Percentiles rank a stretch among this genome's conserved stretches.
Conservation (phyloP, 2,888 invertebrate species). For the Emesis russula region DNA sequence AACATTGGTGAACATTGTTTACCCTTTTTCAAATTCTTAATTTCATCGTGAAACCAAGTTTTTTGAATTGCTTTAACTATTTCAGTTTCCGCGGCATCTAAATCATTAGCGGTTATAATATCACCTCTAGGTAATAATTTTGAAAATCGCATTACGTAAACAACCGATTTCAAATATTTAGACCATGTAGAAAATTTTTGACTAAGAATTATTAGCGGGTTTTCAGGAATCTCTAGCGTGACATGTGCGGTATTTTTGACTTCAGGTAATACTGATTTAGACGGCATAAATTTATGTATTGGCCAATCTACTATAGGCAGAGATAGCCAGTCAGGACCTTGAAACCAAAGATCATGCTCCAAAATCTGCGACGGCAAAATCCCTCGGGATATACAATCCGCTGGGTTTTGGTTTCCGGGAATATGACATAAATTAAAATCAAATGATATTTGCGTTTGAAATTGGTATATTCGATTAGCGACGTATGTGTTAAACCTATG, state of each 20-base stretch:
- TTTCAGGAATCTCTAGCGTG: background rate
- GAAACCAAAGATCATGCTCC: slow-evolving; percentile 43
- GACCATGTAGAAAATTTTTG: slow-evolving; percentile 46
- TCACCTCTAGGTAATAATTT: slow-evolving; percentile 36
- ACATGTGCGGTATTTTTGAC: slow-evolving; percentile 11
- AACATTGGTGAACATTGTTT: background rate
- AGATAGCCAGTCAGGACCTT: slow-evolving; percentile 39
- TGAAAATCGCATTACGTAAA: slow-evolving; percentile 53
- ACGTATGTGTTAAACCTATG: slow-evolving; percentile 61
- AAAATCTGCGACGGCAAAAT: slow-evolving; percentile 43
- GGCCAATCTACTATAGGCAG: slow-evolving; percentile 35
- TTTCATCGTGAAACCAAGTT: background rate
- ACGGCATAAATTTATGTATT: slow-evolving; percentile 10
- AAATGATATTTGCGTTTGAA: slow-evolving; percentile 39
- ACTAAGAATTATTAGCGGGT: slow-evolving; percentile 7
- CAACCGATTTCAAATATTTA: slow-evolving; percentile 38
- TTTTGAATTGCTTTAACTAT: slow-evolving; percentile 20
- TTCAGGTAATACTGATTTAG: slow-evolving; percentile 17
- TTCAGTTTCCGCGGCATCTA: slow-evolving; percentile 32
- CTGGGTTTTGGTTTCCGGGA: slow-evolving; percentile 54
- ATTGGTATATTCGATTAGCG: slow-evolving; percentile 57
- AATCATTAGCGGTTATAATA: slow-evolving; percentile 30
- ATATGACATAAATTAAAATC: slow-evolving; percentile 40
- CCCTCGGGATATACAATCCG: slow-evolving; percentile 54
- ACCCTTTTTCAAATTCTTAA: background rate